phyloP scores from a whole-genome alignment of 92 coral and sea anemone genomes.

The Ricordea florida region DNA sequence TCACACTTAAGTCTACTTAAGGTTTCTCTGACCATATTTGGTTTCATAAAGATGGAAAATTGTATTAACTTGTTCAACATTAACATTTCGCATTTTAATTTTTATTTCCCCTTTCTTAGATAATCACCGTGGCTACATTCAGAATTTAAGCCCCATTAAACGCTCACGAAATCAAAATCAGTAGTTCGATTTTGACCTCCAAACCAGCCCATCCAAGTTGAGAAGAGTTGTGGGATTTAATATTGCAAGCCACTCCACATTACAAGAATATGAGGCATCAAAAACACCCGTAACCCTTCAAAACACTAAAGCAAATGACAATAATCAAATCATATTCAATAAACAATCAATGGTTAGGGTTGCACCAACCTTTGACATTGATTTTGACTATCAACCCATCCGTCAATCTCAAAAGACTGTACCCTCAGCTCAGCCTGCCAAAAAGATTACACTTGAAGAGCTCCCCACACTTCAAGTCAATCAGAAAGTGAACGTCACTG shows the following conservation, averaged over 20 bases:
- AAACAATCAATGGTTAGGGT: constrained; percentile 34
- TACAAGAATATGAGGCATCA: constrained; percentile 38
- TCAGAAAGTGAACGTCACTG: constrained; percentile 57
- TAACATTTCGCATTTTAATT: too few relatives aligned
- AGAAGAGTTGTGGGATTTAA: constrained; percentile 64
- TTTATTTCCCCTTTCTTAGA: constrained; percentile 38
- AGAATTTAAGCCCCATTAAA: constrained; percentile 39
- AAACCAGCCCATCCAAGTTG: constrained; percentile 50
- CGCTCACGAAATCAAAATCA: constrained; percentile 49
- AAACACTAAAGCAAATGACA: constrained; percentile 25
- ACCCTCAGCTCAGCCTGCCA: constrained; percentile 11
- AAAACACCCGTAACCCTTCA: constrained; percentile 42
- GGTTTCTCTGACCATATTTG: too few relatives aligned
- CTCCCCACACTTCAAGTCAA: constrained; percentile 25
- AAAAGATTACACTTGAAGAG: constrained; percentile 25
- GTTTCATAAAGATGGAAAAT: too few relatives aligned
- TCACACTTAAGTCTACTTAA: too few relatives aligned
- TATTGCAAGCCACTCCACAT: constrained; percentile 27
- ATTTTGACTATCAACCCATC: constrained; percentile 36
- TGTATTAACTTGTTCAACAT: too few relatives aligned
- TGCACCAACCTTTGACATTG: constrained; percentile 38
- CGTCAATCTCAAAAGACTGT: not conserved
- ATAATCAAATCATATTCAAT: constrained; percentile 48
- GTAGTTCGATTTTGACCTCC: constrained; percentile 52
- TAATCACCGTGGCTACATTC: constrained; percentile 47